A percentile compares a stretch with the other conserved stretches of the same genome.
Conservation (phyloP, 2,888 invertebrate species). For the Hydraecia micacea region DNA sequence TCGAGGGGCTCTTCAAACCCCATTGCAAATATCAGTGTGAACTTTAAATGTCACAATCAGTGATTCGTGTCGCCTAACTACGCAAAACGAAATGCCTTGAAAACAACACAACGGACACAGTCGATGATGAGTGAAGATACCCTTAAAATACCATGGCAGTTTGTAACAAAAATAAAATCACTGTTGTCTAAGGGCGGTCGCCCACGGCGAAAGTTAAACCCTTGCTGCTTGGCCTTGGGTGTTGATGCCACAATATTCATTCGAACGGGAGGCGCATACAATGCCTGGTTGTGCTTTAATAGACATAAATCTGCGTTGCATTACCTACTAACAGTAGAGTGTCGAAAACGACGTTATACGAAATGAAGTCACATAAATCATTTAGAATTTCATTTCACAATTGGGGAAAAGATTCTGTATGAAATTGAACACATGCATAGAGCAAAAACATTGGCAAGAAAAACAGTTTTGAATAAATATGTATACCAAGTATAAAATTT, state of each 20-base stretch:
- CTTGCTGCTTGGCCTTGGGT: background rate
- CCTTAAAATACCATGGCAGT: slow-evolving; percentile 3
- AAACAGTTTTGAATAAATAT: background rate
- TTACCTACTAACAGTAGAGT: background rate
- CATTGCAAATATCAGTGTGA: slow-evolving; percentile 86
- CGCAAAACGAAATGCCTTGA: slow-evolving; percentile 37
- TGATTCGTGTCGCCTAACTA: slow-evolving; percentile 70
- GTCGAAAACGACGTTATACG: slow-evolving; percentile 15
- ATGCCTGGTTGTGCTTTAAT: background rate
- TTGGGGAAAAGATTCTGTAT: slow-evolving; percentile 9
- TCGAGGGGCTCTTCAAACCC: slow-evolving; percentile 62
- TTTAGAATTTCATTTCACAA: slow-evolving; percentile 22
- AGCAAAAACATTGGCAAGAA: slow-evolving; percentile 5
- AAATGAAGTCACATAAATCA: slow-evolving; percentile 37
- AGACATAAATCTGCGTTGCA: slow-evolving; percentile 5
- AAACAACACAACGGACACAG: slow-evolving; percentile 12
- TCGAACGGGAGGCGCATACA: background rate
- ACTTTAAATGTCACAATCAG: slow-evolving; percentile 87
- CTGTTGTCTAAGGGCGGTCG: background rate
- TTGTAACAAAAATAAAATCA: background rate
- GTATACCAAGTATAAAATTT: background rate
- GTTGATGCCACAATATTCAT: background rate
- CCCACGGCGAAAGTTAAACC: background rate
- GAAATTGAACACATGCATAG: slow-evolving; percentile 27
- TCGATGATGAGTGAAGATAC: slow-evolving; percentile 4